These are phyloP conservation scores for Uria lomvia DNA, from an alignment of 2,113 vertebrate species.

Conservation along the genomic window DNA sequence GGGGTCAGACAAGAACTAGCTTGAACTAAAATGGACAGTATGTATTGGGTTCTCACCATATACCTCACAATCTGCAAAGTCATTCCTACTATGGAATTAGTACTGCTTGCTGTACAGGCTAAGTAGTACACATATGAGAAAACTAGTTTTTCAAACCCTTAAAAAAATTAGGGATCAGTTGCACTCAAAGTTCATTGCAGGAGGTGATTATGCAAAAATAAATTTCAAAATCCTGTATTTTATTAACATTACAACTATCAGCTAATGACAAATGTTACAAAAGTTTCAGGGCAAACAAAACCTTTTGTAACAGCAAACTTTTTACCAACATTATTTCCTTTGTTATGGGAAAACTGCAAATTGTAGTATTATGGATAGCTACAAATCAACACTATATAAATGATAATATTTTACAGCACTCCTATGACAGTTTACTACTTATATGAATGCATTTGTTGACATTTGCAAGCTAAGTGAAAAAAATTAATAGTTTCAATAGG, in stretches of 20 bases:
- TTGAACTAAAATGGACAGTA: background rate
- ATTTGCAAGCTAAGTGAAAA: background rate
- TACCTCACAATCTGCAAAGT: background rate
- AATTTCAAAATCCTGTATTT: background rate
- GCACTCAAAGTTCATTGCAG: background rate
- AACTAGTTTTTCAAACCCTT: background rate
- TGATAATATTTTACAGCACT: background rate
- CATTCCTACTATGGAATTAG: background rate
- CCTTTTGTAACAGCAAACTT: background rate
- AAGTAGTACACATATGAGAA: background rate
- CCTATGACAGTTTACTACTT: background rate
- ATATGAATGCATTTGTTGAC: background rate
- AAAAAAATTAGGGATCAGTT: background rate
- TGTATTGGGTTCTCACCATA: background rate
- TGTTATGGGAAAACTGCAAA: background rate
- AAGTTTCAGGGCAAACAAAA: background rate
- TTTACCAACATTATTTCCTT: background rate
- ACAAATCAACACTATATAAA: background rate
- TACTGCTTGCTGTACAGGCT: background rate
- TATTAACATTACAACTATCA: background rate
- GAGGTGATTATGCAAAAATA: background rate
- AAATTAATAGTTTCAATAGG: background rate
- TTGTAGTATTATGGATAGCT: background rate
- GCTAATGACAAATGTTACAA: background rate
- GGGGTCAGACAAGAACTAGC: background rate